Evolutionary conservation across 2,113 vertebrate species (phyloP).

Genomic region (Urocitellus parryii): DNA sequence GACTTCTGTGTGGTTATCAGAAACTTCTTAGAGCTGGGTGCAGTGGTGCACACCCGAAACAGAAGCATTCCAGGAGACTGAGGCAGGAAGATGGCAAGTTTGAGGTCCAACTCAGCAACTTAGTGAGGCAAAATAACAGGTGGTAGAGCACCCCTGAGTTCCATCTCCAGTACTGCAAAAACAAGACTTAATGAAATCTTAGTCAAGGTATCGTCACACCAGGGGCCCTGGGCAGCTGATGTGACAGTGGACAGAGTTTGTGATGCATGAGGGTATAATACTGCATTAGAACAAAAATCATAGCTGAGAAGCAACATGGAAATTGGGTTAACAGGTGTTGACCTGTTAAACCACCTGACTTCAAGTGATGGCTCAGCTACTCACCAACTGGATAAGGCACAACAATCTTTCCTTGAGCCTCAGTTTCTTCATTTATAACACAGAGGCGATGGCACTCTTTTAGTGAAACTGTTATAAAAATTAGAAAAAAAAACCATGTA

Average conservation of each 20-base stretch:
- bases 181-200: neutral
- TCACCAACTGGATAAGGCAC: neutral
- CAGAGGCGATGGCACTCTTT: neutral
- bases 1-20: neutral
- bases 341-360: neutral
- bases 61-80: too few species aligned
- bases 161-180: too few species aligned
- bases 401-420: neutral
- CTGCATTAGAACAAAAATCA: neutral
- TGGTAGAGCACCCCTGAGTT: too few species aligned
- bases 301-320: neutral
- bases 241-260: neutral
- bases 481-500: neutral
- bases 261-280: neutral
- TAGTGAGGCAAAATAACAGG: too few species aligned
- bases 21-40: neutral
- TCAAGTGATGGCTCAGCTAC: neutral
- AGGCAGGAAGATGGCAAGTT: too few species aligned
- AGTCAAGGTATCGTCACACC: neutral
- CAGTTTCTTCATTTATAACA: neutral
- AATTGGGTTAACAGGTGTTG: neutral
- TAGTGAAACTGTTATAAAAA: neutral
- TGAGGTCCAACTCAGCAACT: too few species aligned
- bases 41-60: too few species aligned
- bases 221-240: neutral